Conservation (phyloP, 2,113 vertebrate genomes). For the Lepisosteus osseus region DNA sequence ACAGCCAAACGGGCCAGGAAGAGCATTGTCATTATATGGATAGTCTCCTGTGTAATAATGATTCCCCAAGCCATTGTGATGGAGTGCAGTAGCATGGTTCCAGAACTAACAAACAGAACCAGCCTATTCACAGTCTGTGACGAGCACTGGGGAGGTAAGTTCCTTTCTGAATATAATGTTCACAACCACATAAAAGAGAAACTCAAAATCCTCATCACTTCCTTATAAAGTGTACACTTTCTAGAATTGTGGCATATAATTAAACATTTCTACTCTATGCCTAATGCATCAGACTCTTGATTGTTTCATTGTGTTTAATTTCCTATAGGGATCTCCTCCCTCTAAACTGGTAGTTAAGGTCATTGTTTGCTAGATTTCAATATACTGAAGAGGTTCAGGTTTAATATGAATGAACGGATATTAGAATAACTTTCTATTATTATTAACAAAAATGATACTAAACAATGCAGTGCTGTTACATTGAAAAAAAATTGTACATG, state of each 20-base stretch:
- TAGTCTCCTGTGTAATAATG: conserved; percentile 91
- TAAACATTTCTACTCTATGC: not conserved
- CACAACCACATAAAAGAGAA: not conserved
- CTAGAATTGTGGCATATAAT: not conserved
- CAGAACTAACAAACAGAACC: conserved; percentile 91
- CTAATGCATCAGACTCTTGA: too few relatives aligned
- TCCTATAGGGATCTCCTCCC: too few relatives aligned
- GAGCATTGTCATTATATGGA: conserved; percentile 91
- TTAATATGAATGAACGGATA: too few relatives aligned
- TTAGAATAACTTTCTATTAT: too few relatives aligned
- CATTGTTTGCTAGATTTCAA: too few relatives aligned
- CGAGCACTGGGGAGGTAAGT: conserved; percentile 89
- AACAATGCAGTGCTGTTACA: too few relatives aligned
- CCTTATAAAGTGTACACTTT: not conserved
- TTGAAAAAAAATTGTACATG: too few relatives aligned
- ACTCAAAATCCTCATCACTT: not conserved
- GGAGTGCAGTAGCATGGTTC: conserved; percentile 86
- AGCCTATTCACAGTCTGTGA: conserved; percentile 93
- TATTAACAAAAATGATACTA: too few relatives aligned
- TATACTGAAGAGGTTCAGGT: too few relatives aligned
- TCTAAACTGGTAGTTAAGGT: too few relatives aligned
- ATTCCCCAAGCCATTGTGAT: conserved; percentile 94
- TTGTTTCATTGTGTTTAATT: too few relatives aligned
- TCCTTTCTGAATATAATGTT: not conserved
- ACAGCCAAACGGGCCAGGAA: conserved; percentile 87